Evolutionary conservation across 92 coral and sea anemone genomes (phyloP).

Genomic region (Bergia puertoricense): DNA sequence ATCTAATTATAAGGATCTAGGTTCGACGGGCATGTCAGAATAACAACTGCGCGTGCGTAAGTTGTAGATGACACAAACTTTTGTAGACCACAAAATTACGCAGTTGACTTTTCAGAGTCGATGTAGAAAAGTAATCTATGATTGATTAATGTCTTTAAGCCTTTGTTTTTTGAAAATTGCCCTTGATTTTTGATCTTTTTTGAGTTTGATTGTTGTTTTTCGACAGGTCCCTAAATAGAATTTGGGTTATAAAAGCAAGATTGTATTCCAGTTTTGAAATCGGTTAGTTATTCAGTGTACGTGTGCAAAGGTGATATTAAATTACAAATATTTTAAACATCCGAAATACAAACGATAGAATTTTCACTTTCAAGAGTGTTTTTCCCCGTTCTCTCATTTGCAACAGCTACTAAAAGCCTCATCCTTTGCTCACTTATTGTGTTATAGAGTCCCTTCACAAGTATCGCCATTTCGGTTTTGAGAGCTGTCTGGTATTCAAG

Average conservation of each 20-base stretch:
- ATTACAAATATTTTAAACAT: background rate
- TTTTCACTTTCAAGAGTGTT: background rate
- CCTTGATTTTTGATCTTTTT: background rate
- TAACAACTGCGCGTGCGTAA: too few relatives aligned
- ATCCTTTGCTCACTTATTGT: background rate
- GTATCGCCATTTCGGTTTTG: slow-evolving; percentile 10
- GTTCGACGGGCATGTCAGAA: background rate
- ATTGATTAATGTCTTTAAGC: too few relatives aligned
- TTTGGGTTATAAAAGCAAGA: too few relatives aligned
- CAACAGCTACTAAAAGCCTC: background rate
- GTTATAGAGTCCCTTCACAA: slow-evolving; percentile 11
- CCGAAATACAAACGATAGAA: background rate
- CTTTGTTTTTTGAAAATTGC: background rate
- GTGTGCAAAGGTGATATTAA: background rate
- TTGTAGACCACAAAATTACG: too few relatives aligned
- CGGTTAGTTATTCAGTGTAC: background rate
- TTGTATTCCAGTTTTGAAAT: too few relatives aligned
- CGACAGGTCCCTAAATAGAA: too few relatives aligned
- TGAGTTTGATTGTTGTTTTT: background rate
- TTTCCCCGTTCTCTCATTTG: background rate
- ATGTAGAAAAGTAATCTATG: too few relatives aligned
- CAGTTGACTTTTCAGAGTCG: background rate
- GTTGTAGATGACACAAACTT: too few relatives aligned
- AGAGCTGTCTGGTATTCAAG: slow-evolving; percentile 2
- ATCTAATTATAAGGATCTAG: background rate